phyloP scores from a whole-genome alignment of 2,888 invertebrate genomes.

The Spodoptera picta region DNA sequence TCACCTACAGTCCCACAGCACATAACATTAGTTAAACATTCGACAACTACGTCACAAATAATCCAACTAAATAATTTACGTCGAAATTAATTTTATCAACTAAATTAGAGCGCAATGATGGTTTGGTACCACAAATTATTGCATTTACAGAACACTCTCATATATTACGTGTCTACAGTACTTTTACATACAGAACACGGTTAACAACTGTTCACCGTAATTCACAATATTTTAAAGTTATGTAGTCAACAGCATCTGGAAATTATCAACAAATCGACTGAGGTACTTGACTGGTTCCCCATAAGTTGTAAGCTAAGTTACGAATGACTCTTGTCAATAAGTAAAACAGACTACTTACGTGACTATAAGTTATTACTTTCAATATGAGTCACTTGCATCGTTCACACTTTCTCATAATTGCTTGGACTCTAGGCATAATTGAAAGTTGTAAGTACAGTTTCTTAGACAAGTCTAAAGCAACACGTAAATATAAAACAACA shows the following conservation, averaged over 20 bases:
- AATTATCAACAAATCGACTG: no score
- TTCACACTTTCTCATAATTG: not conserved
- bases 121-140: constrained; percentile 37
- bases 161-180: constrained; percentile 21
- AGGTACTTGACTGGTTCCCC: no score
- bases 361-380: no score
- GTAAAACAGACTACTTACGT: no score
- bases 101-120: constrained; percentile 40
- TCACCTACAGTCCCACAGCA: constrained; percentile 46
- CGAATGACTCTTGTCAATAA: no score
- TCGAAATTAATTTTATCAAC: constrained; percentile 48
- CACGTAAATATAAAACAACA: constrained; percentile 28
- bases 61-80: constrained; percentile 56
- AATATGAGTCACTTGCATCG: constrained; percentile 1
- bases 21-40: constrained; percentile 46
- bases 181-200: no score
- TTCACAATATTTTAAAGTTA: no score
- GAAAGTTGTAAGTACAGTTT: constrained; percentile 4
- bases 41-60: constrained; percentile 44
- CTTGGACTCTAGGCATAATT: not conserved
- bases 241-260: no score
- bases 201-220: no score
- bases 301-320: no score
- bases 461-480: constrained; percentile 16
- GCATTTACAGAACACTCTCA: constrained; percentile 51